Conservation (phyloP, 2,888 invertebrate genomes). For the Amaurobius ferox region DNA sequence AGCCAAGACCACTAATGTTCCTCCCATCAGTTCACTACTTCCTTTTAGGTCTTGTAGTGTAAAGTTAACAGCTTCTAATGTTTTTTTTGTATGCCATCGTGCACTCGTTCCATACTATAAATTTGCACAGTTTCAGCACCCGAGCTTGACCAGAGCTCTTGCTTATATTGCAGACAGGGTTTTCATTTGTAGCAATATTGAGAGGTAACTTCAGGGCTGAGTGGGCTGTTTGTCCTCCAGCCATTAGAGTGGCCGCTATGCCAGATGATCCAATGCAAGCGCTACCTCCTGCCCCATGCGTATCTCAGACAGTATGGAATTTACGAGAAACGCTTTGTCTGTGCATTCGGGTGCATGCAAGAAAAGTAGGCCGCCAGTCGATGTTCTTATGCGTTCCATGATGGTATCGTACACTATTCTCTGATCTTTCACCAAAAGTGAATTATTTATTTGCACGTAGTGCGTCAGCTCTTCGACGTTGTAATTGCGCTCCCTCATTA, state of each 20-base stretch:
- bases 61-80: constrained; percentile 74
- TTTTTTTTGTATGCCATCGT: constrained; percentile 77
- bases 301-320: not conserved
- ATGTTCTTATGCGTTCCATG: not conserved
- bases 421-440: not conserved
- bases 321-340: not conserved
- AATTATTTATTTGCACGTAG: not conserved
- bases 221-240: constrained; percentile 64
- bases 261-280: constrained; percentile 75
- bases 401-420: not conserved
- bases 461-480: not conserved
- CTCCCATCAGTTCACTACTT: too few species aligned
- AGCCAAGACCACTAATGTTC: too few species aligned
- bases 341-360: not conserved
- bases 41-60: constrained; percentile 42
- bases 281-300: not conserved
- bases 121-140: constrained; percentile 20
- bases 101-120: constrained; percentile 78
- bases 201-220: constrained; percentile 10
- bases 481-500: too few species aligned
- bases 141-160: constrained; percentile 37
- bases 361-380: not conserved
- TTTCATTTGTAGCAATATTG: constrained; percentile 73
- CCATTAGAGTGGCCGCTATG: constrained; percentile 74
- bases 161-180: constrained; percentile 76